Evolutionary conservation across 2,113 vertebrate species (phyloP).

Genomic region (Silurus glanis): DNA sequence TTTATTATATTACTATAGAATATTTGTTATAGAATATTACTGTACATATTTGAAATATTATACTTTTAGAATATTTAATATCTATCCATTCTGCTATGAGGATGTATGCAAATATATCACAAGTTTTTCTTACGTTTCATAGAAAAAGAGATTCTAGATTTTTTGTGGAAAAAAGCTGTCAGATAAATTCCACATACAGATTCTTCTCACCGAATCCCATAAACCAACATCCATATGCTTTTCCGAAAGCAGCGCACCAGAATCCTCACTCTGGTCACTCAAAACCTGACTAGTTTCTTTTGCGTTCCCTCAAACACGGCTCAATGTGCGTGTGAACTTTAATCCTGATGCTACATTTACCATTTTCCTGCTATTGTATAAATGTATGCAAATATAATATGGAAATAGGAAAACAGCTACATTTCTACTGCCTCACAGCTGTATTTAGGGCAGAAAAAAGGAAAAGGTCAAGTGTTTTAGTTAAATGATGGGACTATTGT

Average conservation of each 20-base stretch:
- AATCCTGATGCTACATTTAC: background rate
- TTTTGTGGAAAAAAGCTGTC: background rate
- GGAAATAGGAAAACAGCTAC: background rate
- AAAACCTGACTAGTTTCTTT: background rate
- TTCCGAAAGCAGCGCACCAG: background rate
- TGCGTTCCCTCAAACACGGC: background rate
- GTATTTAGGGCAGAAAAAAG: too few relatives aligned
- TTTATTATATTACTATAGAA: too few relatives aligned
- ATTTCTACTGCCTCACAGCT: background rate
- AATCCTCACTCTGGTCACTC: background rate
- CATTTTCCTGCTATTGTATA: slow-evolving; percentile 13
- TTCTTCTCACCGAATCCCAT: background rate
- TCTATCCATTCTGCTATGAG: too few relatives aligned
- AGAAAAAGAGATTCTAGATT: background rate
- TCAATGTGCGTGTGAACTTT: background rate
- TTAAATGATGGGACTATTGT: background rate
- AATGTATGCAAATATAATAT: background rate
- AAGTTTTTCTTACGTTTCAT: too few relatives aligned
- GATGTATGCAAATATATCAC: too few relatives aligned
- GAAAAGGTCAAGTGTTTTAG: background rate
- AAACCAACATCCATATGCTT: background rate
- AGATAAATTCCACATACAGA: background rate
- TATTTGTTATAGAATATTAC: too few relatives aligned
- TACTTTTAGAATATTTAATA: too few relatives aligned
- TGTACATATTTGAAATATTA: too few relatives aligned